Conservation (phyloP, 2,888 invertebrate species). For the Chorisops tibialis region DNA sequence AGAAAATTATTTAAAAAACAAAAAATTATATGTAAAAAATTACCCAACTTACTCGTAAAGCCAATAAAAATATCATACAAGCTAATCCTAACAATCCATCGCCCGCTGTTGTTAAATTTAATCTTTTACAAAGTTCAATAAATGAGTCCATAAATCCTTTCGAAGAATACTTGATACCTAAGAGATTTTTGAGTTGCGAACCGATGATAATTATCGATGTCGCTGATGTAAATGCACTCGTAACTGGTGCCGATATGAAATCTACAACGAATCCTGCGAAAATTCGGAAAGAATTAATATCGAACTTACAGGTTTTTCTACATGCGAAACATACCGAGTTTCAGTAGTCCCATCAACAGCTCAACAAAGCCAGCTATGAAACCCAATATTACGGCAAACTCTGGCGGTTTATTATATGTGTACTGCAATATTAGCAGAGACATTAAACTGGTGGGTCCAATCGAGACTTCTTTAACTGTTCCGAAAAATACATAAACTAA, state of each 20-base stretch:
- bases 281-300: not conserved
- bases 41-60: conserved; percentile 67
- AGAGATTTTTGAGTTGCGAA: conserved; percentile 70
- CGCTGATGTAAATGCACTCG: conserved; percentile 80
- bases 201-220: conserved; percentile 74
- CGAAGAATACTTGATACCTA: conserved; percentile 66
- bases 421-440: conserved; percentile 77
- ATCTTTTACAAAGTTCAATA: conserved; percentile 52
- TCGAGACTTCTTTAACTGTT: conserved; percentile 80
- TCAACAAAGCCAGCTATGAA: conserved; percentile 77
- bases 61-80: conserved; percentile 64
- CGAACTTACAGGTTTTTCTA: not conserved
- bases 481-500: conserved; percentile 86
- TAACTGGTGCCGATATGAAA: conserved; percentile 78
- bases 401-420: conserved; percentile 64
- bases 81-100: conserved; percentile 65
- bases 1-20: not conserved
- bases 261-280: conserved; percentile 77
- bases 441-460: conserved; percentile 93
- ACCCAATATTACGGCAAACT: conserved; percentile 71
- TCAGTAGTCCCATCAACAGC: conserved; percentile 75
- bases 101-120: conserved; percentile 54
- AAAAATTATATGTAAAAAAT: not conserved
- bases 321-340: conserved; percentile 60
- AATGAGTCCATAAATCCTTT: conserved; percentile 60